Evolutionary conservation across 2,888 invertebrate species (phyloP).

Genomic region (Venusia cambrica): DNA sequence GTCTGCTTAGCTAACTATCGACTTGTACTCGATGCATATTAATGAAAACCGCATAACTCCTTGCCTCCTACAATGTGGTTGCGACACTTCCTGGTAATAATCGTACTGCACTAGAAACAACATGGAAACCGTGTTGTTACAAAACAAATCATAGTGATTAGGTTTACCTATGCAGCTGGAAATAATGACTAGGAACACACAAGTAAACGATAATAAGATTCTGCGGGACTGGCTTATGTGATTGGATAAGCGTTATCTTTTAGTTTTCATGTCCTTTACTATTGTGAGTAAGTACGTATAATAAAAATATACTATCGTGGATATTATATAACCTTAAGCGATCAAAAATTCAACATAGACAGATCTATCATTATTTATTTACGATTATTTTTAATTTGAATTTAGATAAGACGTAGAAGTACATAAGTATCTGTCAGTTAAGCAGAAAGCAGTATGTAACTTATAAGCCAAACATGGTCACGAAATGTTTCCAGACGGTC

Average conservation of each 20-base stretch:
- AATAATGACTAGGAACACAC: constrained; percentile 1
- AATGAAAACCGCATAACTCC: constrained; percentile 60
- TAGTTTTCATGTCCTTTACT: too few relatives aligned
- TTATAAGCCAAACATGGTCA: constrained; percentile 53
- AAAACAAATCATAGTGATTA: constrained; percentile 20
- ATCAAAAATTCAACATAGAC: too few relatives aligned
- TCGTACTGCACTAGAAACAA: constrained; percentile 17
- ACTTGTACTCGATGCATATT: constrained; percentile 58
- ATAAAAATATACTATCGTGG: too few relatives aligned
- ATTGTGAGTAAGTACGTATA: too few relatives aligned
- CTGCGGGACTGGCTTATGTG: too few relatives aligned
- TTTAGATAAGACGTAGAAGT: too few relatives aligned
- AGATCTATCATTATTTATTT: too few relatives aligned
- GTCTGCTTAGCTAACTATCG: constrained; percentile 32
- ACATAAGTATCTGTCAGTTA: constrained; percentile 10
- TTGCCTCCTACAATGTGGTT: constrained; percentile 54
- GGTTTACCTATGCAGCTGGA: not conserved
- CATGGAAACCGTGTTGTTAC: constrained; percentile 15
- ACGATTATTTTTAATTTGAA: too few relatives aligned
- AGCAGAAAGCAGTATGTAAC: constrained; percentile 29
- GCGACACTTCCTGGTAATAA: constrained; percentile 62
- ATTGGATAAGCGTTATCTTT: too few relatives aligned
- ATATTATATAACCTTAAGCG: too few relatives aligned
- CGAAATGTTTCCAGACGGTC: constrained; percentile 54
- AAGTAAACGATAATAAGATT: constrained; percentile 15